Base-by-base conservation (phyloP, 2,797 vertebrate genomes). In the Danio tinwini region DNA sequence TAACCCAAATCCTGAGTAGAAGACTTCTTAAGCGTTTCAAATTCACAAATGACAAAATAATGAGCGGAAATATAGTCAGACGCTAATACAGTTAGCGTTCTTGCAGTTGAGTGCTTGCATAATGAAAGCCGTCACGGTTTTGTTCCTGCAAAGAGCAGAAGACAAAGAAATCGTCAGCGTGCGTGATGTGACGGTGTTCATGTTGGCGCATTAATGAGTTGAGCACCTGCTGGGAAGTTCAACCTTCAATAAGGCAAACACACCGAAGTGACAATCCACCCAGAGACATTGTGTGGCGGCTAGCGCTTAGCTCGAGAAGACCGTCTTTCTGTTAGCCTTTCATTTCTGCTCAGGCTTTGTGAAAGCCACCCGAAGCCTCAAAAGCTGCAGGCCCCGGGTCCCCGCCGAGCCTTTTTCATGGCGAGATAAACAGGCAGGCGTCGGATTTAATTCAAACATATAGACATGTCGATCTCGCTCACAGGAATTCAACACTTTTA, bases 401-500 rank as follows among this genome's bases (percentile, higher is more conserved):
- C 77, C 71, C 59, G 16, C 9, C 21, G 75, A 73, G 21, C 75
- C 56, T 70, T 80, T 85, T 75, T 29, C 82, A 76, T 76, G 55
- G 50, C 53, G 50, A 80, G 69, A 76, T 61, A 82, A 83, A 87
- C 80, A 67, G 50, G 59, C 74, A 45, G 50, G 74, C 62, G 52
- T 42, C 21, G 14, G 49, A 52, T 73, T 74, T 73, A 62, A 81
- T 79, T 56, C 67, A 78, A 84, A 86, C 74, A 78, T 84, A 55
- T 67, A 67, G 29, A 78, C 55, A 55, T n/a, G 63, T 29, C 72
- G 62, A 58, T 74, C 45, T 81, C 42, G 21, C 81, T 76, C 52
- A 40, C 53, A 74, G 77, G 81, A 84, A 81, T 80, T 73, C 17
- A 81, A 69, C 42, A 47, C 74, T 81, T 84, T 86, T 65, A 72